phyloP scores from a whole-genome alignment of 2,797 vertebrate species.

The Xenops minutus region DNA sequence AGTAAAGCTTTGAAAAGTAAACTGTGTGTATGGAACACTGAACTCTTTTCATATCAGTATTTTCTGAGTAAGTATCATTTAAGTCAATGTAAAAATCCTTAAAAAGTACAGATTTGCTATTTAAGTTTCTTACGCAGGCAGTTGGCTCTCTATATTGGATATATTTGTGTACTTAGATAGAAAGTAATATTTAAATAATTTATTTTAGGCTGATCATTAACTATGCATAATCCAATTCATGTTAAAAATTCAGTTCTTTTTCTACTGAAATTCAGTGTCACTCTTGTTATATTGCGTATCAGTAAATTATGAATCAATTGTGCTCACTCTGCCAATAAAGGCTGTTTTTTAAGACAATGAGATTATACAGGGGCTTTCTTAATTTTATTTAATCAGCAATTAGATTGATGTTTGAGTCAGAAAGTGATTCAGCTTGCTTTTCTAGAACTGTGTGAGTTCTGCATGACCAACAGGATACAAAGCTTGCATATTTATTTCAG shows the following conservation, averaged over 20 bases:
- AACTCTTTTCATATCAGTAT: background rate
- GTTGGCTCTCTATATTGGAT: background rate
- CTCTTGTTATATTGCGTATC: background rate
- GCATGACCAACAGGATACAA: background rate
- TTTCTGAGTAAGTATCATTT: background rate
- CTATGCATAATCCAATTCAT: constrained; percentile 1
- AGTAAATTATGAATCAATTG: constrained; percentile 25
- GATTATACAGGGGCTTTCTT: constrained; percentile 1
- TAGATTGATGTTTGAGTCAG: constrained; percentile 30
- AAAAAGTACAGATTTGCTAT: background rate
- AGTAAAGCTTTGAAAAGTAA: background rate
- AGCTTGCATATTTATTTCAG: background rate
- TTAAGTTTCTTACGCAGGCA: background rate
- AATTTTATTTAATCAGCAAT: constrained; percentile 34
- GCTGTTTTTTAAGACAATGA: constrained; percentile 17
- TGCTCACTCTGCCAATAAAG: background rate
- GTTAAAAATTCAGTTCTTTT: constrained; percentile 9
- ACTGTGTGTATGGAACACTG: background rate
- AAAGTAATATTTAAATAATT: background rate
- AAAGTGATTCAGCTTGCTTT: constrained; percentile 27
- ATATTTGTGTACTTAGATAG: background rate
- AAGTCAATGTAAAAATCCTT: background rate
- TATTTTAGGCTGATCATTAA: background rate
- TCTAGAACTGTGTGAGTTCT: background rate
- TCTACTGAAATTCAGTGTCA: background rate